Evolutionary conservation across 2,888 invertebrate genomes (phyloP), one percentile per base, ranked within the genome.

Genomic region (Dryobotodes eremita): DNA sequence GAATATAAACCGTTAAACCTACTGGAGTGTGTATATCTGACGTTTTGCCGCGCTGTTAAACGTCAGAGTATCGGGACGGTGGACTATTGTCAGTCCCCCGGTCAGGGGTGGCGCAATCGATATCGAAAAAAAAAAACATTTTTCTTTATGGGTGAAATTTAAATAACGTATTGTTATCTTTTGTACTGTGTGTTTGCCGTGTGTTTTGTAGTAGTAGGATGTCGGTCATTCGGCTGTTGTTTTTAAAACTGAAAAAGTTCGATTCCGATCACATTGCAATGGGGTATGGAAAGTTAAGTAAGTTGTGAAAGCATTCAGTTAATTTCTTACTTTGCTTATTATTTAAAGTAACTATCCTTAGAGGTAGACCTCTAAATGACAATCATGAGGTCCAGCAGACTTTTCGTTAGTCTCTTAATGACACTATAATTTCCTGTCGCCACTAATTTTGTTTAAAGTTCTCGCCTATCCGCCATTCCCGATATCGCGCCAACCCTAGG

Each of bases 31-130:
- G 71, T 83, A 87, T 87, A 88, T 88, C 88, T 88, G 87, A 87
- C 87, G 80, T 87, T 88, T 87, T 89, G 85, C 88, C 87, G 88
- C 88, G 77, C 87, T 89, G 88, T 88, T 88, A 85, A 88, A 80
- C 89, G 87, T 82, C 82, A 77, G 82, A 89, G 89, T 87, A 87
- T 88, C 85, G 85, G 85, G 79, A 80, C 85, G 80, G 83, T 71
- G 78, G 86, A 83, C 82, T 79, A 87, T 87, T 89, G 89, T 85
- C 85, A 83, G 77, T 77, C 82, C 73, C 77, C 36, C 84, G 71
- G 31, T 17, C 57, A 83, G 84, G 84, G 84, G 2, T 86, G 86
- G 2, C 80, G 48, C 57, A 20, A 11, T 4, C 15, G 15, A 20
- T 20, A 31, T 31, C 5, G 46, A 2, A 17, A 65, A 78, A 65